Percentiles rank a stretch among this genome's conserved stretches.
Conservation (phyloP, 2,113 vertebrate species). For the Gnathonemus echidnorhynchus region DNA sequence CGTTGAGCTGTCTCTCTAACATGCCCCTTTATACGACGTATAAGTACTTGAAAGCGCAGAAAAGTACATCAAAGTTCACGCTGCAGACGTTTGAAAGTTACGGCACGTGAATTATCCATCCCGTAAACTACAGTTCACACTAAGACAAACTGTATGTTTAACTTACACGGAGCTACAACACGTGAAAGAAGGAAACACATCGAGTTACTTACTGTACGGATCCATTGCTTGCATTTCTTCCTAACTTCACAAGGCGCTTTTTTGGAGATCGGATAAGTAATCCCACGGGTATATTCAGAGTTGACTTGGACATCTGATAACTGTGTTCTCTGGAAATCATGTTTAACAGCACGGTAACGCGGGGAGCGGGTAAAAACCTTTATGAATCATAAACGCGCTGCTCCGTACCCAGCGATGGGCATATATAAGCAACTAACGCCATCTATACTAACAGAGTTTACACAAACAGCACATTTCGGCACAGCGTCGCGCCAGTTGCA, state of each 20-base stretch:
- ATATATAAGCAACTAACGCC: not conserved
- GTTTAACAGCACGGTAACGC: not conserved
- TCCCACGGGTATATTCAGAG: constrained; percentile 48
- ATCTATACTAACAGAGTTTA: not conserved
- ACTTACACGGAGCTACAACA: not conserved
- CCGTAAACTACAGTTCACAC: not conserved
- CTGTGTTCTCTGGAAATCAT: constrained; percentile 40
- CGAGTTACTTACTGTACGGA: constrained; percentile 55
- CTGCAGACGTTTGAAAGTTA: not conserved
- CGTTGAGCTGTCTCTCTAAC: not conserved
- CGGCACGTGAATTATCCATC: not conserved
- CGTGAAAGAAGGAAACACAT: not conserved
- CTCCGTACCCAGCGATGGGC: not conserved
- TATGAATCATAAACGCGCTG: not conserved
- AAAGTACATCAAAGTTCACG: not conserved
- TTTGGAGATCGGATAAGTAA: constrained; percentile 45
- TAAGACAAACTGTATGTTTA: not conserved
- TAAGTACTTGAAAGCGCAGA: not conserved
- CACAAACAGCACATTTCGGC: not conserved
- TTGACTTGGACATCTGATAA: constrained; percentile 44
- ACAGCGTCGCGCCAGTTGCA: not conserved
- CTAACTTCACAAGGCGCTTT: constrained; percentile 47
- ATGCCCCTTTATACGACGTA: not conserved
- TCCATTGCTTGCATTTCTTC: constrained; percentile 58
- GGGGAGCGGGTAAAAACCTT: not conserved